A percentile compares a stretch with the other conserved stretches of the same genome.
Conservation (phyloP, 2,113 vertebrate genomes). For the Tetrao urogallus region DNA sequence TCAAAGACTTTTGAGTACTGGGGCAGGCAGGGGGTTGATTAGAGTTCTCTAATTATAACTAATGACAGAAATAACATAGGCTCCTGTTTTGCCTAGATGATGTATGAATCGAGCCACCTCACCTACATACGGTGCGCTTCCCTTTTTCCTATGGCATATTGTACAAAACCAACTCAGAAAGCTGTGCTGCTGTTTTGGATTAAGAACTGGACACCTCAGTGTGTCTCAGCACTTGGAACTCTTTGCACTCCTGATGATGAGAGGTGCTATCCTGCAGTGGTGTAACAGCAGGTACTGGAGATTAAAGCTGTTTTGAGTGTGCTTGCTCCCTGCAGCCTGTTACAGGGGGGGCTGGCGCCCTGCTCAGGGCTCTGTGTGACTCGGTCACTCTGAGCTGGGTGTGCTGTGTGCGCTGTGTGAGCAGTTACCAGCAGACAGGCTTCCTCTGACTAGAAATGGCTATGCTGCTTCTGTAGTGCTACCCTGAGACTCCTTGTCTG, state of each 20-base stretch:
- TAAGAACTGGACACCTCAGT: accelerated
- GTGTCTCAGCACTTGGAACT: no score
- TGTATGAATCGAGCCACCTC: not conserved
- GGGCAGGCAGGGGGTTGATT: conserved; percentile 71
- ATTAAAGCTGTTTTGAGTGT: accelerated
- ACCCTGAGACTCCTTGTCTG: not conserved
- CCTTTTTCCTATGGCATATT: not conserved
- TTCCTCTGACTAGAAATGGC: not conserved
- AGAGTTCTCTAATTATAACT: conserved; percentile 67
- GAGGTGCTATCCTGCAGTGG: accelerated
- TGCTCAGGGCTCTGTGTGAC: not conserved
- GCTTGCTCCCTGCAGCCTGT: not conserved
- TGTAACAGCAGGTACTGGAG: not conserved
- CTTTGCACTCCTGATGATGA: accelerated
- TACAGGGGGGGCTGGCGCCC: accelerated
- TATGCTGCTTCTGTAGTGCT: not conserved
- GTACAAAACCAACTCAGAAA: not conserved
- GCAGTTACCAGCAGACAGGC: not conserved
- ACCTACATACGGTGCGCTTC: not conserved
- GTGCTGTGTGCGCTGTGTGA: not conserved
- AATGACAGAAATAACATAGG: conserved; percentile 67
- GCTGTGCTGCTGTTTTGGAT: not conserved
- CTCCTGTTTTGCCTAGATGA: conserved; percentile 46
- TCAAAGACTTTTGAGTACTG: conserved; percentile 51
- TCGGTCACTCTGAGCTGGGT: not conserved